A percentile compares a stretch with the other conserved stretches of the same genome.
Evolutionary conservation across 2,888 invertebrate species (phyloP).

Genomic region (Cheilosia vulpina): DNA sequence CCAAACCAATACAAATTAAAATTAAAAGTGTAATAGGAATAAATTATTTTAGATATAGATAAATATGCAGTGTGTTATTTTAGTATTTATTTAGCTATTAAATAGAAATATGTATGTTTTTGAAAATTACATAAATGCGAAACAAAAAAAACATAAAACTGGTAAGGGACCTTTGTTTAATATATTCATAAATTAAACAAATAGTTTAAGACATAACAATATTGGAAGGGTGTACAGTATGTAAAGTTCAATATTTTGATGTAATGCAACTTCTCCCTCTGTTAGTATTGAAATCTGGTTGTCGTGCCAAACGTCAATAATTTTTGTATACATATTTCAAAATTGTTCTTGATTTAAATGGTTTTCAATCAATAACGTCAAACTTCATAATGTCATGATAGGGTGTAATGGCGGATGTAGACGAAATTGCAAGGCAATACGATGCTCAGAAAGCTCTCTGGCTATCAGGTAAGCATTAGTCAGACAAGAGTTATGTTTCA

Average conservation of each 20-base stretch:
- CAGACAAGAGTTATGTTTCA: too few species aligned
- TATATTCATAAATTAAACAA: slow-evolving; percentile 48
- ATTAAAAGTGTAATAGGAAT: slow-evolving; percentile 22
- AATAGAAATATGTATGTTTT: slow-evolving; percentile 59
- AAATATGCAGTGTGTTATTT: slow-evolving; percentile 44
- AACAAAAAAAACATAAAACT: slow-evolving; percentile 77
- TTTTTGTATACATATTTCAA: neutral
- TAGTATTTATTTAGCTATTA: slow-evolving; percentile 49
- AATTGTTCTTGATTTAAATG: neutral
- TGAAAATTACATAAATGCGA: slow-evolving; percentile 42
- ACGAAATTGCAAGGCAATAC: too few species aligned
- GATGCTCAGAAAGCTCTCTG: too few species aligned
- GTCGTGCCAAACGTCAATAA: neutral
- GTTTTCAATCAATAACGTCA: too few species aligned
- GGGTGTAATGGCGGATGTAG: too few species aligned
- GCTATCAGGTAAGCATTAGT: too few species aligned
- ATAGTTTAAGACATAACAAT: slow-evolving; percentile 76
- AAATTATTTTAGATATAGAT: slow-evolving; percentile 27
- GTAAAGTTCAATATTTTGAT: slow-evolving; percentile 19
- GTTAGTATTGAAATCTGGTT: neutral
- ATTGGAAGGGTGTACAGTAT: slow-evolving; percentile 35
- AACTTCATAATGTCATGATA: too few species aligned
- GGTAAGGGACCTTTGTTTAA: slow-evolving; percentile 83
- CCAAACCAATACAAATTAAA: slow-evolving; percentile 47
- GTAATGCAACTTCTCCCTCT: slow-evolving; percentile 4